Base-by-base conservation (phyloP, 53 echinoderm and acorn worm species). In the Apostichopus leukothele region DNA sequence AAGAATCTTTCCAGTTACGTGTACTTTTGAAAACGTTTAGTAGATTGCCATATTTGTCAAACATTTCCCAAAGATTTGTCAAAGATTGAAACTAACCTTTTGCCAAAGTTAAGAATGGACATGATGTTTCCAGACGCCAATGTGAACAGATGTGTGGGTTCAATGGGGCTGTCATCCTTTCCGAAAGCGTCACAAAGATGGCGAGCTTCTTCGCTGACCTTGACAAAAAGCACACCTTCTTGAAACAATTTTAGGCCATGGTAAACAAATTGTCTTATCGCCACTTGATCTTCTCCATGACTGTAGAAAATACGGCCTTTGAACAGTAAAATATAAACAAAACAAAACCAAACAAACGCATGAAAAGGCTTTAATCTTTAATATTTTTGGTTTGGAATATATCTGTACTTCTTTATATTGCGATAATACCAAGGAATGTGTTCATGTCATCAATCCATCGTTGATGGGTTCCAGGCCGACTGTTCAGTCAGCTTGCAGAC, bases 91-190 rank as follows among this genome's bases (percentile, higher is more conserved):
- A 10, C 23, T 54, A 22, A 80, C 80, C 80, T 80, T 51, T 80
- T 52, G 18, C 80, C 80, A 23, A 80, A 80, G 80, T 80, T 80
- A n/a, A 80, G 80, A 21, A 80, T 80, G 54, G 80, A 80, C 80
- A 80, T 80, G 53, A 80, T 80, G 59, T 80, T 80, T 7, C 80
- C 80, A 23, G 80, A 80, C 5, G 57, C 80, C 55, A 80, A 20
- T 54, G 80, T 21, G 4, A 80, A 51, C 5, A 80, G 55, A n/a
- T 14, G 5, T 8, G 80, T 80, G 18, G 80, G 54, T 59, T 80
- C 80, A 54, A 80, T 80, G 14, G 55, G 21, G 12, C 80, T 57
- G 21, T 80, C 16, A 5, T 53, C 60, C 23, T 54, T 55, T 18
- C 59, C 80, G 12, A 80, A 80, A 22, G 80, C 80, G 5, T 80